phyloP scores from a whole-genome alignment of 1,140 invertebrate genomes.

The Lepidostoma basale region DNA sequence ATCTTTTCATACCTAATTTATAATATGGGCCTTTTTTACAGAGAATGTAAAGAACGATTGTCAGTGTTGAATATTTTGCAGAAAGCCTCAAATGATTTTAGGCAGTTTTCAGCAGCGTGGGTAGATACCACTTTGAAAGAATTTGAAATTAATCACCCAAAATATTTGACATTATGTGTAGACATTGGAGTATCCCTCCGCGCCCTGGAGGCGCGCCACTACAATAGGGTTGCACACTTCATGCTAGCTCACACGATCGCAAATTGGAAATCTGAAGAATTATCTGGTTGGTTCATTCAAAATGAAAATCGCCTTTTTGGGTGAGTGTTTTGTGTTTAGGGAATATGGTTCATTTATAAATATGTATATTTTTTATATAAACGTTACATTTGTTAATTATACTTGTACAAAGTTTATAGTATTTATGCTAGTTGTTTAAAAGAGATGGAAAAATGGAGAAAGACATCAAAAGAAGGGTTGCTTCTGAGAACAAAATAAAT shows the following conservation, averaged over 20 bases:
- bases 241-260: constrained; percentile 18
- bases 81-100: neutral
- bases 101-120: neutral
- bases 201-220: constrained; percentile 15
- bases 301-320: constrained; percentile 29
- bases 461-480: no score
- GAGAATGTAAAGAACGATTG: constrained; percentile 27
- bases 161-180: constrained; percentile 17
- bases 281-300: constrained; percentile 12
- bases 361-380: no score
- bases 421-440: no score
- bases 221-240: constrained; percentile 24
- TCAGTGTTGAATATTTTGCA: constrained; percentile 14
- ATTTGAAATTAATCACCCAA: neutral
- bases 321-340: no score
- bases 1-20: no score
- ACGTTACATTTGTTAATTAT: no score
- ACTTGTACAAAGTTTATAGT: no score
- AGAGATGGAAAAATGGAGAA: no score
- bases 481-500: no score
- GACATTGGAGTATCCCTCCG: neutral
- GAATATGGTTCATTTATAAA: neutral
- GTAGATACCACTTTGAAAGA: neutral
- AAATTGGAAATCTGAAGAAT: constrained; percentile 9
- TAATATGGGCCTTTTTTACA: constrained; percentile 19